Evolutionary conservation across 2,888 invertebrate genomes (phyloP), one percentile per base, ranked within the genome.

Genomic region (Caenorhabditis imperialis): DNA sequence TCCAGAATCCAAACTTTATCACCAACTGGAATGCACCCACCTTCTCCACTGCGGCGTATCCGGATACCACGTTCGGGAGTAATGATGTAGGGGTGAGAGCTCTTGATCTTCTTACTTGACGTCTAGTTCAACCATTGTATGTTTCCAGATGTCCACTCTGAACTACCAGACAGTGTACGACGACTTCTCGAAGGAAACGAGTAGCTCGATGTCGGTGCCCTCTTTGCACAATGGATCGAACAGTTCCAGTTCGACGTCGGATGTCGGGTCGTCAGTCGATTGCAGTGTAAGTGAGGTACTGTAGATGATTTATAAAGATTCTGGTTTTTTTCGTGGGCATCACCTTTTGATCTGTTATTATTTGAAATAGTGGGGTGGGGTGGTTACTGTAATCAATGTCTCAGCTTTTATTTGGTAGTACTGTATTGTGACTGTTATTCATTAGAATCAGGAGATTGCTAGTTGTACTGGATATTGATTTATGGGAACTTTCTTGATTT

Each of bases 171-270:
- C 38, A 0, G 50, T 57, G 10, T 65, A 33, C 10, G 57, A 65
- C 35, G 65, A 65, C 23, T 55, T 50, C 18, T 50, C 65, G 14
- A 63, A 63, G 25, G 63, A 63, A 30, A 33, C 63, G 10, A 22
- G 33, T 44, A 53, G 51, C 22, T 37, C 44, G 44, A 5, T 53
- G 22, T 65, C 63, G 10, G 65, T 50, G 40, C 55, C 57, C 22
- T 65, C 65, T 6, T 50, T 65, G n/a, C 65, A 65, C 40, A 57
- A 27, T 6, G 47, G 65, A 48, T 65, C 65, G 12, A 69, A 58
- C 16, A 58, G 37, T 51, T 69, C 58, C 38, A 69, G 67, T 47
- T 58, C 67, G 10, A 69, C 58, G 45, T 69, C 67, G 18, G 58
- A 69, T 38, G 57, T 53, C 7, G 67, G 58, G 53, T 58, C 58